Conservation (phyloP, 2,797 vertebrate species). For the Atherinosoma microstoma region DNA sequence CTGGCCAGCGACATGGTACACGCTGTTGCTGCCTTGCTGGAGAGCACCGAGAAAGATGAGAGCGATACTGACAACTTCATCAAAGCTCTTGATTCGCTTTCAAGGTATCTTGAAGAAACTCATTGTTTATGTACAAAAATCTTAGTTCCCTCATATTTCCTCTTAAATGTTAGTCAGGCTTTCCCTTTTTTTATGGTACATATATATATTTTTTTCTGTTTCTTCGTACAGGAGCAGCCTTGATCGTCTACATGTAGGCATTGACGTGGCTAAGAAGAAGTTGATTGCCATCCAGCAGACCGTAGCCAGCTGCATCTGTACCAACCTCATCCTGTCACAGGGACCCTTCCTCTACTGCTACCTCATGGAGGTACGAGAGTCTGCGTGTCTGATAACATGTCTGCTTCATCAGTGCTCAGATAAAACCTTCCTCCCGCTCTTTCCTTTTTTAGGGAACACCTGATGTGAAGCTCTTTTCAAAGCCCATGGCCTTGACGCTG, state of each 20-base stretch:
- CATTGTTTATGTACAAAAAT: not conserved
- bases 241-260: conserved; percentile 89
- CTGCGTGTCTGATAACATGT: not conserved
- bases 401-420: not conserved
- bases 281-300: conserved; percentile 93
- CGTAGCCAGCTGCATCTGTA: conserved; percentile 96
- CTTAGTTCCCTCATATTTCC: not conserved
- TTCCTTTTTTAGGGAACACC: conserved; percentile 88
- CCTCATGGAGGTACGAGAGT: conserved; percentile 90
- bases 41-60: conserved; percentile 89
- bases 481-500: conserved; percentile 90
- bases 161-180: not conserved
- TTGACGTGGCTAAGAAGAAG: conserved; percentile 94
- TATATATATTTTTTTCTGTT: not conserved
- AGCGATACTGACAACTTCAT: conserved; percentile 90
- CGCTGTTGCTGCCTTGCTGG: conserved; percentile 89
- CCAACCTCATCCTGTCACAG: conserved; percentile 96
- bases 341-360: conserved; percentile 98
- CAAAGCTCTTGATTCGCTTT: conserved; percentile 94
- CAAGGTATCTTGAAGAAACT: conserved; percentile 83
- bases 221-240: conserved; percentile 87
- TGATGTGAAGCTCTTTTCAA: conserved; percentile 93
- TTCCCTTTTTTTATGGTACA: not conserved
- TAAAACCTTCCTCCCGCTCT: conserved; percentile 11
- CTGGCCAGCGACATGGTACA: conserved; percentile 95